A percentile compares a stretch with the other conserved stretches of the same genome.
These are phyloP conservation scores for Gadus chalcogrammus DNA, from an alignment of 2,113 vertebrate genomes.

Conservation along the genomic window DNA sequence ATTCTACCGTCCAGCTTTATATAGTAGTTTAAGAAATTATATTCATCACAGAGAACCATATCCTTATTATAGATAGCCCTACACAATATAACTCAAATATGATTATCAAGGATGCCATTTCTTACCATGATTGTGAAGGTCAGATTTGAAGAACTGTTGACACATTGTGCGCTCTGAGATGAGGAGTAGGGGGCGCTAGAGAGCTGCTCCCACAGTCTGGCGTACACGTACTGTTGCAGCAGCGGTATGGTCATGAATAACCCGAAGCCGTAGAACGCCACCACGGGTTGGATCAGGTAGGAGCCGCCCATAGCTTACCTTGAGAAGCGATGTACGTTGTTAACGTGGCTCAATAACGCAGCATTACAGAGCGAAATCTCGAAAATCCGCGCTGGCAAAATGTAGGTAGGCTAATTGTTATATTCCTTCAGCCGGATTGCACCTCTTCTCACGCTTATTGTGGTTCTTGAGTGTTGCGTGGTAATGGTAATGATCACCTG, in stretches of 20 bases:
- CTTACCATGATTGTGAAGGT: slow-evolving; percentile 33
- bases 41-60: no score
- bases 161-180: slow-evolving; percentile 61
- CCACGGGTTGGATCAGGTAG: slow-evolving; percentile 74
- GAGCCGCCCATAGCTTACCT: slow-evolving; percentile 63
- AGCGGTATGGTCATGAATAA: slow-evolving; percentile 59
- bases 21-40: no score
- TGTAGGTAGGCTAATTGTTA: no score
- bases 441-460: no score
- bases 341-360: neutral
- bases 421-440: no score
- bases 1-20: no score
- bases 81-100: no score
- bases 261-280: slow-evolving; percentile 72
- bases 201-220: slow-evolving; percentile 71
- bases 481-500: no score
- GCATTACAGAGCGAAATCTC: neutral
- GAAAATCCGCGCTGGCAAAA: no score
- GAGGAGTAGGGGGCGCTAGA: slow-evolving; percentile 62
- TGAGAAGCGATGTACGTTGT: neutral
- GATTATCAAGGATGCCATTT: neutral
- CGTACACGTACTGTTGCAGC: slow-evolving; percentile 78
- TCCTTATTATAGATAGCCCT: no score
- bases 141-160: slow-evolving; percentile 28
- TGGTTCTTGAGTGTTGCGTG: no score